Evolutionary conservation across 2,797 vertebrate species (phyloP), one percentile per base, ranked within the genome.

Genomic region (Mus caroli): DNA sequence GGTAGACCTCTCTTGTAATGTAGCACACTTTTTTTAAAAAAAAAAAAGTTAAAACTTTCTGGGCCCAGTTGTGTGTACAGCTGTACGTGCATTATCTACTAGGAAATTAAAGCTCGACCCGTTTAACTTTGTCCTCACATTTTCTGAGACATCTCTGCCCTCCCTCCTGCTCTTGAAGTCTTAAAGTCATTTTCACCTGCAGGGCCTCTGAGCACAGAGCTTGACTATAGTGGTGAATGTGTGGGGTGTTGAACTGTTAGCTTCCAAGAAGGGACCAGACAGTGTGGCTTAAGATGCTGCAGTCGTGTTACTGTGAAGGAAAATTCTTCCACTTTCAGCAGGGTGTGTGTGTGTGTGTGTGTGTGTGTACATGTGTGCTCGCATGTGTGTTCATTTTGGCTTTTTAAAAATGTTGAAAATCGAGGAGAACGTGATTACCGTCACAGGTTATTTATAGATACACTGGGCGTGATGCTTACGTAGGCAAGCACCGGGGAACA

Each of bases 301-400:
- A 97, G 96, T 83, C 96, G 89, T 96, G 96, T 96, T 97, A 98
- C 95, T 97, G 97, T 98, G 97, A 97, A 97, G 96, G 97, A 94
- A 96, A 90, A 91, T 91, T 96, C 95, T 97, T 98, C 97, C 95
- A 91, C 94, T 94, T 97, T 96, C 87, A 97, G 92, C 96, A 96
- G 94, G 85, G 50, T 60, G 92, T 90, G 85, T 64, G 69, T 28
- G 52, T 78, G 79, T 26, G 83, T n/a, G 67, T 75, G 43, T 82
- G 56, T 64, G 77, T 60, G 77, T 37, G 46, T 56, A 91, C 34
- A 46, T 60, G 75, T 19, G 88, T 52, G 92, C 86, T 80, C 43
- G 54, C 24, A 43, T 77, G 87, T 28, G 82, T 54, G 92, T 96
- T 80, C 94, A 93, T 90, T 96, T 97, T 95, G 94, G 86, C 96